These are phyloP conservation scores for Astyanax mexicanus DNA, from an alignment of 2,797 vertebrate genomes.

Conservation along the genomic window DNA sequence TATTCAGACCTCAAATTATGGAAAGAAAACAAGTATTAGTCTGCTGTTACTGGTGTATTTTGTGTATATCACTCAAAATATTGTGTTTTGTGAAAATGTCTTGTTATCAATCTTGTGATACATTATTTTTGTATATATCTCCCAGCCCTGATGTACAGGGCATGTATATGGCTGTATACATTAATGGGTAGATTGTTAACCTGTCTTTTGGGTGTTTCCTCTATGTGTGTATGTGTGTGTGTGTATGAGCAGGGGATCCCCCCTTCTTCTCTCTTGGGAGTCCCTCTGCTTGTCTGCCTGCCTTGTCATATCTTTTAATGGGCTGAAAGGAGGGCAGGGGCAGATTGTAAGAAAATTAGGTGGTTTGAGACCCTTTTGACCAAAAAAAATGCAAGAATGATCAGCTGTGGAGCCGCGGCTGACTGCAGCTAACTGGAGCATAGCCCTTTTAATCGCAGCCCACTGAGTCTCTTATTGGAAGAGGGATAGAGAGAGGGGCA, in stretches of 20 bases:
- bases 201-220: slow-evolving; percentile 7
- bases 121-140: too few relatives aligned
- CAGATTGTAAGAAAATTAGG: slow-evolving; percentile 15
- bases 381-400: slow-evolving; percentile 33
- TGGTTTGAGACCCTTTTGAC: slow-evolving; percentile 5
- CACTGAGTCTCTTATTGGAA: slow-evolving; percentile 65
- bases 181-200: background rate
- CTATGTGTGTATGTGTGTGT: too few relatives aligned
- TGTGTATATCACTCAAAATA: too few relatives aligned
- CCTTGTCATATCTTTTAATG: slow-evolving; percentile 69
- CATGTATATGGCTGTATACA: background rate
- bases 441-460: slow-evolving; percentile 73
- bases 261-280: slow-evolving; percentile 43
- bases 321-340: background rate
- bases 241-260: slow-evolving; percentile 17
- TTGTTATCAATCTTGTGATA: too few relatives aligned
- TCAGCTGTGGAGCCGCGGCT: slow-evolving; percentile 36
- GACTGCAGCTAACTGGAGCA: slow-evolving; percentile 72
- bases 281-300: slow-evolving; percentile 75
- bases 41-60: too few relatives aligned
- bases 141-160: too few relatives aligned
- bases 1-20: too few relatives aligned
- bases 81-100: too few relatives aligned
- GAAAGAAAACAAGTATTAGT: too few relatives aligned
- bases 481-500: slow-evolving; percentile 47